Conservation (phyloP, 2,113 vertebrate species). For the Centropristis striata region DNA sequence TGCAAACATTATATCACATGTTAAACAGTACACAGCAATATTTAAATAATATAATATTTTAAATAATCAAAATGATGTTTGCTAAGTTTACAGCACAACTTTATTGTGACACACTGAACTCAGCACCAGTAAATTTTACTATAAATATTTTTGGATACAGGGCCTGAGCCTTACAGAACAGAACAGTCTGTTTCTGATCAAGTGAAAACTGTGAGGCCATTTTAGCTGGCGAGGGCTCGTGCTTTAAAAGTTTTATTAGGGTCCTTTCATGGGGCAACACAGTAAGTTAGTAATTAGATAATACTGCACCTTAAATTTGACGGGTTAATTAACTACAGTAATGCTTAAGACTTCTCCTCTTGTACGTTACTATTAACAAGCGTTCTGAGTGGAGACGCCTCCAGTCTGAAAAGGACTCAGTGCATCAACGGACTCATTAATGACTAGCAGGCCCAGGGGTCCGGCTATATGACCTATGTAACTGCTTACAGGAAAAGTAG, state of each 20-base stretch:
- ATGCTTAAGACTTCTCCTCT: not conserved
- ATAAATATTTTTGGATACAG: not conserved
- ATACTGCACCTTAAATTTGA: not conserved
- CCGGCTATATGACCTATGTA: constrained; percentile 18
- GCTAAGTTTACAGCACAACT: not conserved
- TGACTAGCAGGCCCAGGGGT: constrained; percentile 34
- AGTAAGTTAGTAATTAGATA: not conserved
- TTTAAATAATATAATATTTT: not conserved
- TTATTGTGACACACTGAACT: not conserved
- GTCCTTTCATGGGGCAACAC: not conserved
- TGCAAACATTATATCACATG: not conserved
- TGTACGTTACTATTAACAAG: not conserved
- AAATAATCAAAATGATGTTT: not conserved
- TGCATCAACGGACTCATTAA: constrained; percentile 48
- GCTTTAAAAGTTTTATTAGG: not conserved
- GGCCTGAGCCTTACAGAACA: not conserved
- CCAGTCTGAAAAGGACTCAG: constrained; percentile 17
- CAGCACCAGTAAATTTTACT: not conserved
- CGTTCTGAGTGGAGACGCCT: constrained; percentile 15
- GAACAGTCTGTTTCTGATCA: not conserved
- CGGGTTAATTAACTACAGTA: not conserved
- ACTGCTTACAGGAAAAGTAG: constrained; percentile 33
- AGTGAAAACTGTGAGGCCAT: not conserved
- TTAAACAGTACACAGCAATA: not conserved
- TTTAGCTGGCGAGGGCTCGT: not conserved